These are phyloP conservation scores for Apis cerana DNA, from an alignment of 1,140 invertebrate species.

Conservation along the genomic window DNA sequence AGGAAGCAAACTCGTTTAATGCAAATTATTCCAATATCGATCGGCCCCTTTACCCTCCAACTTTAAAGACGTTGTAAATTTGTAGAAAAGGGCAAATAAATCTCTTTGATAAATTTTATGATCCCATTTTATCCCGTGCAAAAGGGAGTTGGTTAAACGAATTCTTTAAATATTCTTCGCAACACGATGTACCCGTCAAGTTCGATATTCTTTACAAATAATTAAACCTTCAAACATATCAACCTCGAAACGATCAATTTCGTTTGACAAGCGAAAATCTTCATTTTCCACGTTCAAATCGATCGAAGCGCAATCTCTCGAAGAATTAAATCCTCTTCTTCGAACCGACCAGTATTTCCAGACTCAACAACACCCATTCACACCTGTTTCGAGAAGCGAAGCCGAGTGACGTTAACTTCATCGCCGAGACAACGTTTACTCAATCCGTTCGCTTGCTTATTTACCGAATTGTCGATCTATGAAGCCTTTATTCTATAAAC, in stretches of 20 bases:
- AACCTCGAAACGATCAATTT: too few relatives aligned
- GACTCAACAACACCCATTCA: neutral
- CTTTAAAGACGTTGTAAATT: neutral
- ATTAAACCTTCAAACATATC: too few relatives aligned
- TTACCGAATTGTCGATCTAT: neutral
- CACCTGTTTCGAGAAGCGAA: neutral
- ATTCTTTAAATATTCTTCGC: too few relatives aligned
- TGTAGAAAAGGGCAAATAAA: too few relatives aligned
- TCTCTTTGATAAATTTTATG: neutral
- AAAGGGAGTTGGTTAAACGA: too few relatives aligned
- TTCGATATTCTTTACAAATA: too few relatives aligned
- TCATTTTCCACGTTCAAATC: neutral
- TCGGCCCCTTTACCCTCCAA: neutral
- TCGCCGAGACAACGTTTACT: neutral
- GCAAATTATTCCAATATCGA: neutral
- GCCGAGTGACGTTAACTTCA: neutral
- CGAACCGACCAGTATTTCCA: too few relatives aligned
- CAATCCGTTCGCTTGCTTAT: neutral
- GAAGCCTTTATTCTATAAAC: neutral
- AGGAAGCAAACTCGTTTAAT: slow-evolving; percentile 3
- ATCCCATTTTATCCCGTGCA: neutral
- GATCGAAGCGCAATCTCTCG: neutral
- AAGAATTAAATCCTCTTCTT: neutral
- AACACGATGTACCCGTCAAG: too few relatives aligned
- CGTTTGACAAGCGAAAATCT: neutral